Percentiles rank a stretch among this genome's conserved stretches.
Evolutionary conservation across 2,113 vertebrate genomes (phyloP).

Genomic region (Neogale vison): DNA sequence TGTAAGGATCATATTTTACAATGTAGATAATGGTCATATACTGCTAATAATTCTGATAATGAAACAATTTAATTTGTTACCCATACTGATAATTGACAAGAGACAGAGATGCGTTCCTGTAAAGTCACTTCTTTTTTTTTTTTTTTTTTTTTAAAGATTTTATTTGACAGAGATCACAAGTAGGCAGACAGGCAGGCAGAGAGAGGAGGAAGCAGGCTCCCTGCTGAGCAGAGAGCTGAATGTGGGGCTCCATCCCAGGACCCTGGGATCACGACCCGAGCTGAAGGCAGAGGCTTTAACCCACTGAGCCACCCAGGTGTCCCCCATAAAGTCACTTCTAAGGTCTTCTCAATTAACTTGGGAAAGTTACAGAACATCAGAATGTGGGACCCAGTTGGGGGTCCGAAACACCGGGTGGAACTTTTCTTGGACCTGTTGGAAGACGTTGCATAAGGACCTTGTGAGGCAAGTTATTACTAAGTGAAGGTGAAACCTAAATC

Average conservation of each 20-base stretch:
- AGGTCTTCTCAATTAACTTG: background rate
- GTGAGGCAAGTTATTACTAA: background rate
- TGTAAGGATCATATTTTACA: background rate
- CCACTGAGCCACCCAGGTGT: too few species aligned
- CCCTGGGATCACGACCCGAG: too few species aligned
- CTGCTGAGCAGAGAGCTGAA: too few species aligned
- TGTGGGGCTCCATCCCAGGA: too few species aligned
- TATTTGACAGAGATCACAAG: too few species aligned
- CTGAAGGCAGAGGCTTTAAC: too few species aligned
- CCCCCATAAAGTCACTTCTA: background rate
- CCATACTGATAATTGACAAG: background rate
- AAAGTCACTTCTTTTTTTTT: background rate
- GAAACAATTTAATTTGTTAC: background rate
- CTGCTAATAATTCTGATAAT: background rate
- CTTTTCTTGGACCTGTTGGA: background rate
- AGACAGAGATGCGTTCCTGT: background rate
- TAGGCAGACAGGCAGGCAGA: too few species aligned
- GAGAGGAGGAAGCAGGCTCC: too few species aligned
- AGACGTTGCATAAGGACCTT: background rate
- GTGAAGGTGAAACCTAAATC: background rate
- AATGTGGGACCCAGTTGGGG: fast-evolving
- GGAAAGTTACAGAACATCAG: background rate
- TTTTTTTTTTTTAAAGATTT: too few species aligned
- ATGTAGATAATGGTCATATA: background rate
- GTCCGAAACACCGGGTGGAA: background rate